Evolutionary conservation across 2,797 vertebrate genomes (phyloP).

Genomic region (Sphenodon punctatus): DNA sequence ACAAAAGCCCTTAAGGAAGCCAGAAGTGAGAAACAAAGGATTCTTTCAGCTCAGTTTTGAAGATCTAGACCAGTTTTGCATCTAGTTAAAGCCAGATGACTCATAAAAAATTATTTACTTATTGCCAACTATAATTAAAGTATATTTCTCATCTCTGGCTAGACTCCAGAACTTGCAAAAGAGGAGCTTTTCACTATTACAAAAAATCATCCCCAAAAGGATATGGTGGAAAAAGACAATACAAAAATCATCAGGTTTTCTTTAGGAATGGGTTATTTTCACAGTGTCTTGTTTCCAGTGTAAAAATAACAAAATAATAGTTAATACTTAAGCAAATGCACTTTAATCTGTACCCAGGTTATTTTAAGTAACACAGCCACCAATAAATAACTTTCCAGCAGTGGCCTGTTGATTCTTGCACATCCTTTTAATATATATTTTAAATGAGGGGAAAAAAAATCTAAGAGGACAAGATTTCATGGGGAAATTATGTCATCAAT

Average conservation of each 20-base stretch:
- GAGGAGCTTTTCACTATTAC: background rate
- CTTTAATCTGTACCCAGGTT: accelerated
- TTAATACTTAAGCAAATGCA: background rate
- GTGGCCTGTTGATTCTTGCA: background rate
- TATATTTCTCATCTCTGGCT: background rate
- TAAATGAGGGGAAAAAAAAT: background rate
- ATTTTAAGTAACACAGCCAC: background rate
- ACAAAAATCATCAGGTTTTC: background rate
- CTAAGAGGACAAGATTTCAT: too few relatives aligned
- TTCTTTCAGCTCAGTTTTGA: background rate
- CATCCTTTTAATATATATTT: background rate
- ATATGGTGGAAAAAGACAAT: background rate
- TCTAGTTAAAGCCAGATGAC: background rate
- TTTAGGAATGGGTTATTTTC: background rate
- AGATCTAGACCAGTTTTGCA: background rate
- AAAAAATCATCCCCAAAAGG: background rate
- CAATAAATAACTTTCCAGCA: background rate
- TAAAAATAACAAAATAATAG: accelerated
- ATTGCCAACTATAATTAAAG: background rate
- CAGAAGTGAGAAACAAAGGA: background rate
- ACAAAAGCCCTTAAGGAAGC: background rate
- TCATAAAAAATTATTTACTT: background rate
- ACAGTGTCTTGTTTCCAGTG: background rate
- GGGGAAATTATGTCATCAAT: too few relatives aligned
- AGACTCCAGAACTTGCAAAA: too few relatives aligned